Conservation (phyloP, 2,888 invertebrate species). For the Pseudococcus jackbeardsleyi region DNA sequence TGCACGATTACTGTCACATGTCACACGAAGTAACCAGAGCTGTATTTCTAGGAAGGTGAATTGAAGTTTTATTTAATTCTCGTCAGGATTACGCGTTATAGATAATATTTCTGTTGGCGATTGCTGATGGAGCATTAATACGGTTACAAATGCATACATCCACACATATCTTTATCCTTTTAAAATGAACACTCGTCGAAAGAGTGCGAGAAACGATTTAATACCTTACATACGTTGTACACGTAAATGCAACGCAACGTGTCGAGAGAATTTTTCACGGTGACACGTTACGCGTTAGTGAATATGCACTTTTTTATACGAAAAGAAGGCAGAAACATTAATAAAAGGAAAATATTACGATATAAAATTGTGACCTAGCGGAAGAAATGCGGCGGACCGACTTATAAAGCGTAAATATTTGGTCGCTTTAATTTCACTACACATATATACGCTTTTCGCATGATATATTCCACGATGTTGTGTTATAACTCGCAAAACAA, state of each 20-base stretch:
- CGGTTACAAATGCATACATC: not conserved
- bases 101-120: not conserved
- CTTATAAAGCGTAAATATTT: constrained; percentile 54
- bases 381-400: constrained; percentile 54
- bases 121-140: constrained; percentile 36
- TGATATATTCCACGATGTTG: constrained; percentile 28
- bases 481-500: constrained; percentile 36
- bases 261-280: constrained; percentile 22
- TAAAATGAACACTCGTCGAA: not conserved
- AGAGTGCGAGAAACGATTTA: not conserved
- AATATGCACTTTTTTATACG: constrained; percentile 33
- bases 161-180: not conserved
- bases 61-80: not conserved
- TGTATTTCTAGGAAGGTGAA: not conserved
- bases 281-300: constrained; percentile 37
- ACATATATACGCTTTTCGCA: constrained; percentile 48
- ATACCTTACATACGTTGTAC: not conserved
- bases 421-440: constrained; percentile 45
- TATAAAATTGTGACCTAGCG: constrained; percentile 54
- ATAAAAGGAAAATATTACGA: constrained; percentile 50
- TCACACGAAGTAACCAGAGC: not conserved
- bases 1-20: not conserved
- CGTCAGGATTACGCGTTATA: not conserved
- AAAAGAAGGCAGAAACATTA: constrained; percentile 53
- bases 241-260: not conserved